Conservation (phyloP, 1,140 invertebrate genomes). For the Eciton burchellii region DNA sequence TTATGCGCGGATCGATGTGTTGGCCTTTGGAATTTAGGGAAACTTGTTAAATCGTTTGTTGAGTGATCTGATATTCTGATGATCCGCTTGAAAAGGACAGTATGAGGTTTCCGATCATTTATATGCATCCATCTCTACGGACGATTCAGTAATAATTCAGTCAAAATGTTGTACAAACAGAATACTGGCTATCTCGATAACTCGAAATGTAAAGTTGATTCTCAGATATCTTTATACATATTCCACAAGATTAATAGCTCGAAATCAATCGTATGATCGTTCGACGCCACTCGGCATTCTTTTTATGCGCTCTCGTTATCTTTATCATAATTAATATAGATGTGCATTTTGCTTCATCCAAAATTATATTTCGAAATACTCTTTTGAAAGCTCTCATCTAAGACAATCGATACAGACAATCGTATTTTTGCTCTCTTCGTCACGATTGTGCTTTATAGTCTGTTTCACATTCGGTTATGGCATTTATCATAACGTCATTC, state of each 20-base stretch:
- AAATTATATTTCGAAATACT: not conserved
- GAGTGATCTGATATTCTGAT: not conserved
- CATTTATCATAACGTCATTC: not conserved
- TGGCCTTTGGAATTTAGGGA: not conserved
- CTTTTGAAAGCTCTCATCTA: not conserved
- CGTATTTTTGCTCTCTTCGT: not conserved
- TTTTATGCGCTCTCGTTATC: not conserved
- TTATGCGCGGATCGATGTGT: slow-evolving; percentile 12
- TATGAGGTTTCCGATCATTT: not conserved
- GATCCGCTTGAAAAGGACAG: not conserved
- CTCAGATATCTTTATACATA: not conserved
- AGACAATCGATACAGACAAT: not conserved
- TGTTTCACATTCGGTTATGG: not conserved
- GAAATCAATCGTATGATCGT: not conserved
- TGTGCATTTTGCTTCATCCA: not conserved
- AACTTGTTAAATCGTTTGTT: slow-evolving; percentile 24
- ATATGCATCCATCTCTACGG: not conserved
- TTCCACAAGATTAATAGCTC: not conserved
- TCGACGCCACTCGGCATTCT: too few species aligned
- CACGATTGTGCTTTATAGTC: not conserved
- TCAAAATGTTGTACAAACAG: not conserved
- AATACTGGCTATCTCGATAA: not conserved
- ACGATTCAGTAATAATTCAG: not conserved
- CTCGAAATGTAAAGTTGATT: not conserved
- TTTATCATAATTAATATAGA: slow-evolving; percentile 13